Base-by-base conservation (phyloP, 2,888 invertebrate species). In the Tachystola acroxantha region DNA sequence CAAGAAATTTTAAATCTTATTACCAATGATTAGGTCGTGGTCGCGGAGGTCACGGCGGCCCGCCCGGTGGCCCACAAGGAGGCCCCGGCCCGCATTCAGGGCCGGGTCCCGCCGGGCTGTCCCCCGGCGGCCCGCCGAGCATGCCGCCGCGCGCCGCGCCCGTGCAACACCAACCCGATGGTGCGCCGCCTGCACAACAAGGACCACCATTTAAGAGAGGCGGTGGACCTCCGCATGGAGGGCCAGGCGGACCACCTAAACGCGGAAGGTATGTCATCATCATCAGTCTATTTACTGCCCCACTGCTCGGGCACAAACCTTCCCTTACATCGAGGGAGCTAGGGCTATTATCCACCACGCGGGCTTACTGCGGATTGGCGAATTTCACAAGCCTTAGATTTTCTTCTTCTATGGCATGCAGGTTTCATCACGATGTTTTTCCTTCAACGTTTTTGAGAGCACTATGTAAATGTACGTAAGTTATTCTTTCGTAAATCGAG, bases 181-280 rank as follows among this genome's bases (percentile, higher is more conserved):
- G 37, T 10, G 33, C 60, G 33, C 36, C 32, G 32, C 36, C 31
- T 3, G 45, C 39, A 19, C 46, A 49, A 9, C 54, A 52, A 32
- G 55, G 51, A 3, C 47, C 64, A 4, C 75, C 80, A 0, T 82
- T 59, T 53, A 84, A 82, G 46, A 53, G 84, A 16, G 76, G 80
- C 3, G 74, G 76, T 1, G 77, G 70, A 1, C 84, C 79, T 1
- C 61, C 64, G 0, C 76, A 75, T 29, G 72, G 72, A 1, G 81
- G 74, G 0, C 74, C 74, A 2, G 69, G 79, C 3, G 82, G 78
- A 16, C 84, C 82, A 13, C 76, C 82, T 0, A 85, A 85, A 51
- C 69, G 85, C 12, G 78, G 79, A 52, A 70, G 84, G 84, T 80
- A 49, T 43, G 20, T 37, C n/a, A n/a, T n/a, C n/a, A n/a, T n/a